phyloP scores from a whole-genome alignment of 2,113 vertebrate species.

The Gyps fulvus region DNA sequence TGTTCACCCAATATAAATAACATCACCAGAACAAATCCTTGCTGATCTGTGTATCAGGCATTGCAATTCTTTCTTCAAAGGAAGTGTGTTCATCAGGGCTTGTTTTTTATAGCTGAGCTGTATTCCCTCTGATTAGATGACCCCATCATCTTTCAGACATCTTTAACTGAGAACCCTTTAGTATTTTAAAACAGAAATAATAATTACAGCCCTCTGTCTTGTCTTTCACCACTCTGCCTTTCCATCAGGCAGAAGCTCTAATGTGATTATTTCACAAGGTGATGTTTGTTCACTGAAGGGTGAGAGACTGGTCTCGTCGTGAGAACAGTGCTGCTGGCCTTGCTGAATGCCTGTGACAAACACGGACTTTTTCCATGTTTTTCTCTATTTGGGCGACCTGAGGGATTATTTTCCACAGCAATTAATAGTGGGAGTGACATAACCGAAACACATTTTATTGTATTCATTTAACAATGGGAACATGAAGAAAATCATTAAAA shows the following conservation, averaged over 20 bases:
- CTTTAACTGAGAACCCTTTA: neutral
- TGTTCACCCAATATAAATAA: neutral
- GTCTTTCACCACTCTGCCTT: neutral
- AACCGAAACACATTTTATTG: neutral
- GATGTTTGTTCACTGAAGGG: neutral
- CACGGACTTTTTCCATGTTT: accelerated
- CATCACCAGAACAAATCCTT: neutral
- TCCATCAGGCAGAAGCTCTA: neutral
- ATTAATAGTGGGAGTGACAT: neutral
- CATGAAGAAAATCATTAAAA: neutral
- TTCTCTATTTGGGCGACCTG: neutral
- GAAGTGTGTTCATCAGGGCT: neutral
- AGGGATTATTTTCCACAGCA: neutral
- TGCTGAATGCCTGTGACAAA: neutral
- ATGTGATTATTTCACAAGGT: neutral
- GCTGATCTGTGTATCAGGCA: neutral
- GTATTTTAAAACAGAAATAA: neutral
- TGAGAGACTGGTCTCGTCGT: accelerated
- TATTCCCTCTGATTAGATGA: neutral
- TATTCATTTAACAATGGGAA: neutral
- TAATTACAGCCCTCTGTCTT: neutral
- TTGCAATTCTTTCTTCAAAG: neutral
- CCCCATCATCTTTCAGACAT: neutral
- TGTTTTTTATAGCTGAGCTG: neutral
- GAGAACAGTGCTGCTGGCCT: neutral